Conservation (phyloP, 2,113 vertebrate genomes). For the Copsychus sechellarum region DNA sequence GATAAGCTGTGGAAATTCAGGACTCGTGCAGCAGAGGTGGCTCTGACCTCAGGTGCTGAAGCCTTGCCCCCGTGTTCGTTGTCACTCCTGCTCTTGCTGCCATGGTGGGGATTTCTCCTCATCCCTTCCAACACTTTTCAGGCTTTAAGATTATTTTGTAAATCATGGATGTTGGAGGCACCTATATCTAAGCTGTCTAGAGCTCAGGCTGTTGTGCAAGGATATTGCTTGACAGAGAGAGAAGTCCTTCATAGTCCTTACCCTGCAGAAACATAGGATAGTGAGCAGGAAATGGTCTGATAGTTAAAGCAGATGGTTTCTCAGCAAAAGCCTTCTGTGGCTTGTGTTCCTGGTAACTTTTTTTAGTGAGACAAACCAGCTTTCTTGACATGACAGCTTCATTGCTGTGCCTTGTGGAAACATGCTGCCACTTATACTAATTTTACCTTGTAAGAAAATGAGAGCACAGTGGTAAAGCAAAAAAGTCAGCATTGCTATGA, state of each 20-base stretch:
- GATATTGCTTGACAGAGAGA: neutral
- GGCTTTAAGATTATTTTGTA: neutral
- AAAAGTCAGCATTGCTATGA: slow-evolving; percentile 5
- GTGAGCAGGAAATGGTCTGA: slow-evolving; percentile 38
- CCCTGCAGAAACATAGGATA: neutral
- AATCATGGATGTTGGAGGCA: neutral
- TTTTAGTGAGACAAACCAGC: slow-evolving; percentile 25
- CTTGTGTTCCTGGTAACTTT: slow-evolving; percentile 26
- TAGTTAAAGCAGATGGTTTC: slow-evolving; percentile 52
- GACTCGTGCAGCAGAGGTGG: neutral
- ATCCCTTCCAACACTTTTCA: neutral
- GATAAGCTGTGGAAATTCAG: neutral
- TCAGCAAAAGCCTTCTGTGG: slow-evolving; percentile 45
- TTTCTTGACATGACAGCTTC: slow-evolving; percentile 53
- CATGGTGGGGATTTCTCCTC: neutral
- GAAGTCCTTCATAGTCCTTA: neutral
- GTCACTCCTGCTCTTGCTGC: neutral
- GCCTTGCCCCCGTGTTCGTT: neutral
- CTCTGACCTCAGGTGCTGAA: neutral
- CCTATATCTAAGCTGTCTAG: neutral
- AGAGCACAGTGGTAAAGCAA: neutral
- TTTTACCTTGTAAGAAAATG: slow-evolving; percentile 46
- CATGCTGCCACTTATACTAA: slow-evolving; percentile 17
- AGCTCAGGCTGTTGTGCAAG: neutral
- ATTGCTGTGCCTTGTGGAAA: slow-evolving; percentile 14